A percentile compares a stretch with the other conserved stretches of the same genome.
phyloP scores from a whole-genome alignment of 1,140 invertebrate species.

The Mactra quadrangularis region DNA sequence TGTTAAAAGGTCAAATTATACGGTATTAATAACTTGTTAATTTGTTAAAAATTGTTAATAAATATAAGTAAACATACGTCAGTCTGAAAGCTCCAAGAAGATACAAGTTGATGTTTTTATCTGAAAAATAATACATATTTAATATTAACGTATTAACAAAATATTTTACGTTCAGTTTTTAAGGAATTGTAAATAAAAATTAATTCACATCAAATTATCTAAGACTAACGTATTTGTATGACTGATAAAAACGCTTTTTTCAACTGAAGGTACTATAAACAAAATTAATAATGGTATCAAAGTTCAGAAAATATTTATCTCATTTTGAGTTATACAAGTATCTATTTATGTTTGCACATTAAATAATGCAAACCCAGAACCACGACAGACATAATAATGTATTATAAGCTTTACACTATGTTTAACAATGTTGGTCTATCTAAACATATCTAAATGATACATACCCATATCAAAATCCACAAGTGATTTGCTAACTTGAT shows the following conservation, averaged over 20 bases:
- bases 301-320: not conserved
- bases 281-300: not conserved
- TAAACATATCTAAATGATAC: no score
- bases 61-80: slow-evolving; percentile 15
- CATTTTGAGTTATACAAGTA: not conserved
- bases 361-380: not conserved
- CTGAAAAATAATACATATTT: not conserved
- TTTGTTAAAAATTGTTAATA: not conserved
- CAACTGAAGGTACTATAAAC: not conserved
- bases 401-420: not conserved
- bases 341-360: not conserved
- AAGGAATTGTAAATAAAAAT: no score
- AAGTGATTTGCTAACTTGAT: slow-evolving; percentile 33
- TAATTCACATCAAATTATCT: no score
- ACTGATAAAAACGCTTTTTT: no score
- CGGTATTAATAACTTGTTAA: not conserved
- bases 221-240: not conserved
- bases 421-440: not conserved
- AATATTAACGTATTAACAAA: no score
- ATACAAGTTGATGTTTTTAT: slow-evolving; percentile 12
- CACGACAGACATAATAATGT: not conserved
- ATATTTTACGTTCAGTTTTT: no score
- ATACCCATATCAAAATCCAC: slow-evolving; percentile 25
- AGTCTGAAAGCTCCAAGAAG: slow-evolving; percentile 11
- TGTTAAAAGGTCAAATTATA: not conserved